Evolutionary conservation across 2,113 vertebrate genomes (phyloP), one percentile per base, ranked within the genome.

Genomic region (Engystomops pustulosus): DNA sequence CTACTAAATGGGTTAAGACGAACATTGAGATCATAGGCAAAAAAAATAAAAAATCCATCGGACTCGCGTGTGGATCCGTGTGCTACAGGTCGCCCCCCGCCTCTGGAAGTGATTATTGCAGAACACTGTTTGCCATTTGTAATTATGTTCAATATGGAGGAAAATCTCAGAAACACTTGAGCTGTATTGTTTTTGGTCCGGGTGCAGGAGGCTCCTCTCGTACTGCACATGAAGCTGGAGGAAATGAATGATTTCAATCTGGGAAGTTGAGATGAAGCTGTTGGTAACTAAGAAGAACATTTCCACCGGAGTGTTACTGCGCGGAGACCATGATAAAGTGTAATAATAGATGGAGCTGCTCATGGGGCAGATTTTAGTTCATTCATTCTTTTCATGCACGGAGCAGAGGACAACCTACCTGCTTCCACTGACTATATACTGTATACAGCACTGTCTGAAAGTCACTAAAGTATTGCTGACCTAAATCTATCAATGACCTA

Each of bases 211-310:
- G 77, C 58, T 27, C 20, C 77, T 79, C 38, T 65, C 30, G 47
- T 27, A 67, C 55, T 67, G 77, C 77, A 79, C 41, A 79, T 47
- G 36, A 32, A 65, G 49, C 20, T 55, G 23, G 45, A 45, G 62
- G 58, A 79, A 67, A 79, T 44, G 25, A 67, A 79, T 79, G 77
- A 65, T 79, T 45, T 79, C 36, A 27, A 62, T 79, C 77, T 79
- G 77, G n/a, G 27, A 79, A 41, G 17, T 47, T 79, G 14, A 67
- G 55, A 45, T 62, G 58, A 65, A 62, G 32, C 41, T 65, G 27
- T 65, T 25, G 55, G 58, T 65, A 79, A 65, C 11, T 25, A 65
- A 44, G 55, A 62, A 44, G 55, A 45, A 79, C 36, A 67, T 44
- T 67, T 79, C 15, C 55, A 30, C 25, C 45, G 3, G 25, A 44